These are phyloP conservation scores for Enteromius argenteus DNA, from an alignment of 2,797 vertebrate genomes.

Conservation along the genomic window DNA sequence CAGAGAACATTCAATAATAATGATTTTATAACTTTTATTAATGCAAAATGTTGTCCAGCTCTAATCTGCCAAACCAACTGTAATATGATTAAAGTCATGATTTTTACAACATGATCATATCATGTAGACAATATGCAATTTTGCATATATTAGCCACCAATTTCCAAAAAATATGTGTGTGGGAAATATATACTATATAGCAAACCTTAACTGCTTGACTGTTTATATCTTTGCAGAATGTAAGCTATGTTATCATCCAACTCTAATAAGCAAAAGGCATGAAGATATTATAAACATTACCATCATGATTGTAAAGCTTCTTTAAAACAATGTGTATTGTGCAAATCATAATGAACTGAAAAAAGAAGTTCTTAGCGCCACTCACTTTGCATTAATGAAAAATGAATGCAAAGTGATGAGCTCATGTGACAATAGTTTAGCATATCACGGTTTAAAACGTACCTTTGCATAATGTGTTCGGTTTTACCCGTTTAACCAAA, in stretches of 20 bases:
- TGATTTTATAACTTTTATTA: too few species aligned
- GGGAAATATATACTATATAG: neutral
- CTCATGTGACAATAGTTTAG: neutral
- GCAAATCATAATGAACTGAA: neutral
- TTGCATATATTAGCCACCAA: too few species aligned
- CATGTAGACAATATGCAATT: too few species aligned
- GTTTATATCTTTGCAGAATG: neutral
- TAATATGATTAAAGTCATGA: too few species aligned
- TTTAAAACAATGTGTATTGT: neutral
- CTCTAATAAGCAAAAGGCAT: neutral
- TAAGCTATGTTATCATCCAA: neutral
- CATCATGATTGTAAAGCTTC: neutral
- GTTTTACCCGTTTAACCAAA: conserved; percentile 26
- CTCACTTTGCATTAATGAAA: neutral
- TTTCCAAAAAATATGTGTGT: neutral
- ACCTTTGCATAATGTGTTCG: neutral
- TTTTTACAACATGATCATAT: too few species aligned
- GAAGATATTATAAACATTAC: neutral
- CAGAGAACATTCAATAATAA: too few species aligned
- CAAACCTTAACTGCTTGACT: neutral
- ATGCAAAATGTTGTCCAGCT: too few species aligned
- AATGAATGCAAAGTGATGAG: neutral
- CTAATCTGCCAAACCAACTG: too few species aligned
- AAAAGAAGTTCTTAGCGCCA: neutral
- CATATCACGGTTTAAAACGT: neutral